Conservation (phyloP, 2,797 vertebrate genomes). For the Falco peregrinus region DNA sequence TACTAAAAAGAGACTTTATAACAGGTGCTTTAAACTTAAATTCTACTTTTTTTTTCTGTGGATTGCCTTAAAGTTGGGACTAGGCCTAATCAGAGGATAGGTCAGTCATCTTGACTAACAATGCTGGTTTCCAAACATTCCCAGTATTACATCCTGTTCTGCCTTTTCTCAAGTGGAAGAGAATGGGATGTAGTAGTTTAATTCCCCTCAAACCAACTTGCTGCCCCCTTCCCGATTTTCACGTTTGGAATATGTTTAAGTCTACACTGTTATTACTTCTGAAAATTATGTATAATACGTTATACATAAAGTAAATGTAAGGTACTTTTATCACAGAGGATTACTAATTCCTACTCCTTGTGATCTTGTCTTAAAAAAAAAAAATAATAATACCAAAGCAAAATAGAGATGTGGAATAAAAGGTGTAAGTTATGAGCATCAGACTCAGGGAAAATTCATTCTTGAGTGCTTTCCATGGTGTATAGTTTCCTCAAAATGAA, state of each 20-base stretch:
- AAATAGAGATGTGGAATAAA: neutral
- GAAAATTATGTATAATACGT: too few species aligned
- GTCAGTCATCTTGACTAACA: neutral
- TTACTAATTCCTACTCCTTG: neutral
- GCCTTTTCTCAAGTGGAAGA: neutral
- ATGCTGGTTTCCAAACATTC: neutral
- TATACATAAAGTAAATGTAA: neutral
- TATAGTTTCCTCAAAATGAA: neutral
- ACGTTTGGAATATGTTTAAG: neutral
- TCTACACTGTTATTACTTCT: neutral
- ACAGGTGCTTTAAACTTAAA: neutral
- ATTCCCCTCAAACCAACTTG: neutral
- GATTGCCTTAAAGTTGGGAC: neutral
- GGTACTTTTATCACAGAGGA: neutral
- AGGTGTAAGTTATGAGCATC: neutral
- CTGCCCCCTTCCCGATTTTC: too few species aligned
- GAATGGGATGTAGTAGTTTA: neutral
- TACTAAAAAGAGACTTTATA: neutral
- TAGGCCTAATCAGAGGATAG: neutral
- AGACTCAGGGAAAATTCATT: neutral
- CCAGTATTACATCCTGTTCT: neutral
- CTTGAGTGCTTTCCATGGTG: neutral
- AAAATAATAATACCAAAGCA: neutral
- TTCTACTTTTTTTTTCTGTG: neutral
- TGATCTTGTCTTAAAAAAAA: neutral